Percentiles rank a stretch among this genome's conserved stretches.
Conservation (phyloP, 2,888 invertebrate genomes). For the Sepioteuthis lessoniana region DNA sequence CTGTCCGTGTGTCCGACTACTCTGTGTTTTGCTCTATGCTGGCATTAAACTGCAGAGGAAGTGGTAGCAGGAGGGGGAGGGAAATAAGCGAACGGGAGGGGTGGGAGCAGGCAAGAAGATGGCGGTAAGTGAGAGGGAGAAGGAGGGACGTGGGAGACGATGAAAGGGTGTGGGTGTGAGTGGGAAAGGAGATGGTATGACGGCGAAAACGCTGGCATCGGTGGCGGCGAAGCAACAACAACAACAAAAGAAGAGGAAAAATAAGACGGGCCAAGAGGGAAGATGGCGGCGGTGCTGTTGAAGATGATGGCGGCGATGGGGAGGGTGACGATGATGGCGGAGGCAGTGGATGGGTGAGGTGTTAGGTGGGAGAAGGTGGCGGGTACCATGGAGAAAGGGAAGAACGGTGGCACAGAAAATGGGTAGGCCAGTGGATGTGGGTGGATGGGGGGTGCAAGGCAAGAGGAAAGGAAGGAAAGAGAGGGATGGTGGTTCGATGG, state of each 20-base stretch:
- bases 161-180: not conserved
- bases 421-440: constrained; percentile 7
- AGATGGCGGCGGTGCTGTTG: not conserved
- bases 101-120: not conserved
- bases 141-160: not conserved
- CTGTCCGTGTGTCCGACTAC: not conserved
- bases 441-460: not conserved
- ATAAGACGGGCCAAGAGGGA: not conserved
- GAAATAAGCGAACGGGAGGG: not conserved
- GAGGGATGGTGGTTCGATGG: not conserved
- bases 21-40: not conserved
- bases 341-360: not conserved
- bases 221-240: not conserved
- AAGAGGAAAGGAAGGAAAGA: not conserved
- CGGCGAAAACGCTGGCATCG: not conserved
- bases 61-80: not conserved
- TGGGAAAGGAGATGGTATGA: not conserved
- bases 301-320: not conserved
- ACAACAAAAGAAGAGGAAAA: not conserved
- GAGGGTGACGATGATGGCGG: not conserved
- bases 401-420: not conserved
- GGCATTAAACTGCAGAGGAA: not conserved
- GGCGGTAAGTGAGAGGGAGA: not conserved
- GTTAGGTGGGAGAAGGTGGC: not conserved
- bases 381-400: not conserved